Base-by-base conservation (phyloP, 2,113 vertebrate genomes). In the Camelus dromedarius region DNA sequence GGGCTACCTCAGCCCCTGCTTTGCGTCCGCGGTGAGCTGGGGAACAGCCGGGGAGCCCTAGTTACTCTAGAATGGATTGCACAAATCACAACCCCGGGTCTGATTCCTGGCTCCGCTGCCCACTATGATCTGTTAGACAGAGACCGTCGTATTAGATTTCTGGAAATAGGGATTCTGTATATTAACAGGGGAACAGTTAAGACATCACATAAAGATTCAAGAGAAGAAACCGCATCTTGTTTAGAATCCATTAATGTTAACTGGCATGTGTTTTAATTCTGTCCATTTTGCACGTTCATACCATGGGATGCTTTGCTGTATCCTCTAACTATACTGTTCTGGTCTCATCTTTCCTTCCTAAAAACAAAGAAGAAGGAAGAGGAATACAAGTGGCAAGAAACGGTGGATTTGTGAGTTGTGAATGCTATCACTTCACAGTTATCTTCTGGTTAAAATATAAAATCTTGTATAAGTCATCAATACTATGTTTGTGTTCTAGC, bases 181-280 rank as follows among this genome's bases (percentile, higher is more conserved):
- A 85, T 52, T 87, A 75, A 87, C 73, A 32, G 60, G 79, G 69
- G 56, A 73, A 56, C 90, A 82, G 83, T 94, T 96, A 56, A 94
- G 90, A 75, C 30, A 84, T 73, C 72, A 28, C n/a, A 13, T 69
- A 88, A 46, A 62, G 26, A 73, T 82, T 97, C 89, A 86, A 96
- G 77, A 88, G 91, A 96, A 84, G 70, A 97, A 97, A 91, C 85
- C 67, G 15, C 66, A 56, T 80, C 67, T 64, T 73, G 58, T 85
- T 97, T 75, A 75, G 79, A 93, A 92, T 60, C 86, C 95, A 72
- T 91, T 35, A 86, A 90, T 85, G 94, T 8, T 94, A 82, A 82
- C 87, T 93, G 58, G 35, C 94, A 88, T 93, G 91, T 88, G 81
- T 97, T 97, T 96, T 95, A 96, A 96, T 93, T 93, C 85, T 95